These are phyloP conservation scores for Apostichopus californicus DNA, from an alignment of 35 echinoderm and acorn worm genomes.

Conservation along the genomic window DNA sequence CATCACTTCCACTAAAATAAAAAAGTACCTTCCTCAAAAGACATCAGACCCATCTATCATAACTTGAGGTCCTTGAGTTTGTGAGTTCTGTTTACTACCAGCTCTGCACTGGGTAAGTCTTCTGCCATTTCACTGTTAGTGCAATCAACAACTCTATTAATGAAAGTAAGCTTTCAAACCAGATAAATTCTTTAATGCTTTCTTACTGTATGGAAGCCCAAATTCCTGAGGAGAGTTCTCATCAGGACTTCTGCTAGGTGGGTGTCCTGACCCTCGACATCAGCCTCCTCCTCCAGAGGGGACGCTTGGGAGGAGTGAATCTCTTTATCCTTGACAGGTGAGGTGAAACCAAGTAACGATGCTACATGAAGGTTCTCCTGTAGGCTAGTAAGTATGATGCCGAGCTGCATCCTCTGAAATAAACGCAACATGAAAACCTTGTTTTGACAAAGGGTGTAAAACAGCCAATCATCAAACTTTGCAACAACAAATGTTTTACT, in stretches of 20 bases:
- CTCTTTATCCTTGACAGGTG: constrained; percentile 78
- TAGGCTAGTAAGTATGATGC: constrained; percentile 94
- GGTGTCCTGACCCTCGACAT: constrained; percentile 71
- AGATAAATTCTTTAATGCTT: not conserved
- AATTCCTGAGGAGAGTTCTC: constrained; percentile 94
- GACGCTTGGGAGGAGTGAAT: constrained; percentile 47
- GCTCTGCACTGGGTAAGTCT: too few species aligned
- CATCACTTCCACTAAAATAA: too few species aligned
- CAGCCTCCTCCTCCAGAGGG: constrained; percentile 45
- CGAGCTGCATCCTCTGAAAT: constrained; percentile 93
- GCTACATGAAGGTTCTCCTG: constrained; percentile 97
- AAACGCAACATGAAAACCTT: not conserved
- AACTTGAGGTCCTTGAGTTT: too few species aligned
- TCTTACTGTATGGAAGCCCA: constrained; percentile 96
- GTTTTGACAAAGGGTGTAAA: not conserved
- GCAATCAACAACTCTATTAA: not conserved
- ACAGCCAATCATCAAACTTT: too few species aligned
- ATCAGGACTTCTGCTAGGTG: constrained; percentile 96
- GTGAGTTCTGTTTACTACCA: too few species aligned
- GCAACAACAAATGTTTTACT: too few species aligned
- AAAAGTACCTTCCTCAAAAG: too few species aligned
- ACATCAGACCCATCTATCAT: too few species aligned
- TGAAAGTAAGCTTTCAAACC: not conserved
- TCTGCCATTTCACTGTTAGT: too few species aligned
- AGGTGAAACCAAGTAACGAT: constrained; percentile 91